Evolutionary conservation across 2,113 vertebrate species (phyloP).

Genomic region (Meriones unguiculatus): DNA sequence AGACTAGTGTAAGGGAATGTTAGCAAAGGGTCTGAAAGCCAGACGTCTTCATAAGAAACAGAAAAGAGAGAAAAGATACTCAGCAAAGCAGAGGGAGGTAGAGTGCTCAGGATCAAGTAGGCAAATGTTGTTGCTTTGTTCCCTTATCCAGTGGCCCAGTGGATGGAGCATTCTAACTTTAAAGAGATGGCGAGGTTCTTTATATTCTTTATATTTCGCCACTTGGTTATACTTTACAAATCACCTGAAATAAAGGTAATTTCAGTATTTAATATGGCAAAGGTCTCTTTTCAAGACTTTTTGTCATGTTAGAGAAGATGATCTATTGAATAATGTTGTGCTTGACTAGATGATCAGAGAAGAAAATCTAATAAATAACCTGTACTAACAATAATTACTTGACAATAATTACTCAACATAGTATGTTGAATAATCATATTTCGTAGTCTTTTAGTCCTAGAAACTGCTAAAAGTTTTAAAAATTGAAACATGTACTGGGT

Average conservation of each 20-base stretch:
- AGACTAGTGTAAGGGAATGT: neutral
- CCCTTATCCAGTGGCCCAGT: neutral
- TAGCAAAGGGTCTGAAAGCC: neutral
- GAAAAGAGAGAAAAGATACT: neutral
- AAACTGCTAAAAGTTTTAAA: neutral
- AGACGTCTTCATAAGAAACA: neutral
- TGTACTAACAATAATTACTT: neutral
- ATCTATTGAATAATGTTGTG: neutral
- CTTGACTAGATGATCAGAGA: neutral
- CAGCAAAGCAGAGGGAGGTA: neutral
- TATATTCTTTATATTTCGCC: neutral
- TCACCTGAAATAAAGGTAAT: neutral
- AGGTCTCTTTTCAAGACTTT: neutral
- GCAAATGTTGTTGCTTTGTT: neutral
- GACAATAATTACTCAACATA: neutral
- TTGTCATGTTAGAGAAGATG: neutral
- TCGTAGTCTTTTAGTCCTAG: neutral
- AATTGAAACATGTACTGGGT: neutral
- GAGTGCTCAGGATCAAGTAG: neutral
- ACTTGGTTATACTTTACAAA: neutral
- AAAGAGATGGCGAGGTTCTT: neutral
- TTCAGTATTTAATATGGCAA: neutral
- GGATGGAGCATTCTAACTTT: neutral
- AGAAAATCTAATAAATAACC: neutral
- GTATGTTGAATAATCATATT: neutral